Base-by-base conservation (phyloP, 2,797 vertebrate species). In the Pteropus rufus region DNA sequence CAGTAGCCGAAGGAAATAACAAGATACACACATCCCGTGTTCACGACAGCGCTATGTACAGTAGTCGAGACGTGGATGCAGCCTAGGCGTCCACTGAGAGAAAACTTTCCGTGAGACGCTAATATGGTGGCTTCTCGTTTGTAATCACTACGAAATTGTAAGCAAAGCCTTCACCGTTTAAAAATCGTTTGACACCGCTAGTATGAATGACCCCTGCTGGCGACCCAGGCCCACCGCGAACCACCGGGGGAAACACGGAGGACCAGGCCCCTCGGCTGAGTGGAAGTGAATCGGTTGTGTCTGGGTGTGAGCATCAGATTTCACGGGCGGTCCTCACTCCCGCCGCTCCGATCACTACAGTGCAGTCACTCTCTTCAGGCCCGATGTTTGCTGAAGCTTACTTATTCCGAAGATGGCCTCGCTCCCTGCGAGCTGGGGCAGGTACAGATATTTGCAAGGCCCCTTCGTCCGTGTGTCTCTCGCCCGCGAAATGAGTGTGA, bases 361-460 rank as follows among this genome's bases (percentile, higher is more conserved):
- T 1, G 6, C 52, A 46, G 24, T 65, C 0, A 3, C 46, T 88
- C 31, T 5, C 18, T 67, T 83, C 36, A 14, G 64, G 52, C 46
- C 83, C 86, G 77, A 52, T 89, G 67, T 80, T 96, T 93, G 73
- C 86, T 4, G n/a, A 91, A 49, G 79, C 82, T 76, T 34, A 19
- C 77, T 72, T 46, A 60, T n/a, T 58, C 88, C 83, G 29, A 44
- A 73, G 26, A 67, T 11, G 46, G 77, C 70, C 65, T 87, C 24
- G 8, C n/a, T 69, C 75, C 69, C 11, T 1, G 24, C 72, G 34
- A 0, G 16, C 52, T 69, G 72, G 41, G 82, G 91, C 70, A 67
- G 56, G 75, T 72, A 29, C 60, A 75, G 56, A 76, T 87, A 87
- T 96, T 93, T 93, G 84, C 91, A 88, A 67, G 70, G 26, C 18